These are phyloP conservation scores for Parapsyche elsis DNA, from an alignment of 1,140 invertebrate species.

Conservation along the genomic window DNA sequence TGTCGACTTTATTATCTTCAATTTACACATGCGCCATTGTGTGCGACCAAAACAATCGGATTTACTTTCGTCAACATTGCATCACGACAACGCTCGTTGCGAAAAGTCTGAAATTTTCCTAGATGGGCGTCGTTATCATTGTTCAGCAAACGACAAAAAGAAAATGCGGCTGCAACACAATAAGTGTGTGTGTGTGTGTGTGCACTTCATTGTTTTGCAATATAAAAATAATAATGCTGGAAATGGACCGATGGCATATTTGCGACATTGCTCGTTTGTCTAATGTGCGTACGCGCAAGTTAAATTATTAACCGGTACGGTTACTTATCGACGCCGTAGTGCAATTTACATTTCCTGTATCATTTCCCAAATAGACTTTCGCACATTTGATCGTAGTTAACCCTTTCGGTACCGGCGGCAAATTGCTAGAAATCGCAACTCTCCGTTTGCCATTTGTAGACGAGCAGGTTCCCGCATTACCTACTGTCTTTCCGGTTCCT, in stretches of 20 bases:
- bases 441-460: constrained; percentile 7
- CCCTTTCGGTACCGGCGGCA: neutral
- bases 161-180: no score
- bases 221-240: no score
- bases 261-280: no score
- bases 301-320: no score
- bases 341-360: no score
- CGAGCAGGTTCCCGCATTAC: neutral
- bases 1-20: neutral
- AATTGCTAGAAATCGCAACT: constrained; percentile 31
- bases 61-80: constrained; percentile 4
- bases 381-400: no score
- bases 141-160: neutral
- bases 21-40: constrained; percentile 16
- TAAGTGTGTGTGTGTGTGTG: no score
- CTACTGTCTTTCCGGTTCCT: neutral
- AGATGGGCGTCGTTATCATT: constrained; percentile 1
- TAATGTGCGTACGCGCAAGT: no score
- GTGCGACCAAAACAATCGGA: neutral
- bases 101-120: neutral
- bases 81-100: neutral
- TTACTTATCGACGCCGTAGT: no score
- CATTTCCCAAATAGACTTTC: no score
- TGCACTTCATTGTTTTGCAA: no score
- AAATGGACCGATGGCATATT: no score